Evolutionary conservation across 1,140 invertebrate genomes (phyloP).

Genomic region (Venturia canescens): DNA sequence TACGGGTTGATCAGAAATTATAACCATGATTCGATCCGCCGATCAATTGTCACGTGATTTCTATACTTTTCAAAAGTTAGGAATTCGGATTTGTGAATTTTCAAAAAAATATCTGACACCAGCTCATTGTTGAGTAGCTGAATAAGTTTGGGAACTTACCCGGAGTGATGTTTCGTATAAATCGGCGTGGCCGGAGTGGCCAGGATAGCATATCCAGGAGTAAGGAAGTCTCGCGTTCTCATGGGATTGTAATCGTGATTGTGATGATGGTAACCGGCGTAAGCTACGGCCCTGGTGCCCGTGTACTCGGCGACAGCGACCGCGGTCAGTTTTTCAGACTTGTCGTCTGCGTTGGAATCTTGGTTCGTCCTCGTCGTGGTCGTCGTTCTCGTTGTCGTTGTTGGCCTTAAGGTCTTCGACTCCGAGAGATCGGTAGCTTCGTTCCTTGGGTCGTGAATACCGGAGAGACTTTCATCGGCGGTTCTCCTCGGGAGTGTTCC

Average conservation of each 20-base stretch:
- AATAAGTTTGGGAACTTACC: conserved; percentile 58
- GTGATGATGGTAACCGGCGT: conserved; percentile 62
- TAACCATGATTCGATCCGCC: no score
- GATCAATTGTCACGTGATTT: no score
- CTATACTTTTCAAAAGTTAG: no score
- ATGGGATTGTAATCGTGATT: conserved; percentile 53
- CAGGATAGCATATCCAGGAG: conserved; percentile 55
- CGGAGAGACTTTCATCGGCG: neutral
- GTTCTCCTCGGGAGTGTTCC: neutral
- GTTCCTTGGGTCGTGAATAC: conserved; percentile 16
- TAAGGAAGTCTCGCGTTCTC: conserved; percentile 50
- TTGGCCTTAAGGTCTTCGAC: conserved; percentile 37
- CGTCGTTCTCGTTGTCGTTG: conserved; percentile 20
- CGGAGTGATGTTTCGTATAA: conserved; percentile 68
- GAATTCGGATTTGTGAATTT: no score
- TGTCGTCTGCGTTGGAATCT: conserved; percentile 48
- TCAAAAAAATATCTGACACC: neutral
- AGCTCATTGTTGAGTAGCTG: neutral
- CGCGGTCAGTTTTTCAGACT: conserved; percentile 57
- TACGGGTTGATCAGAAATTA: no score
- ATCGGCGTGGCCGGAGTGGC: conserved; percentile 57
- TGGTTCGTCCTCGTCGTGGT: conserved; percentile 54
- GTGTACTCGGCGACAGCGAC: conserved; percentile 57
- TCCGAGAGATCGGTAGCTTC: neutral
- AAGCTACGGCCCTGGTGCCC: conserved; percentile 59